Evolutionary conservation across 2,888 invertebrate genomes (phyloP), one percentile per base, ranked within the genome.

Genomic region (Alitta virens): DNA sequence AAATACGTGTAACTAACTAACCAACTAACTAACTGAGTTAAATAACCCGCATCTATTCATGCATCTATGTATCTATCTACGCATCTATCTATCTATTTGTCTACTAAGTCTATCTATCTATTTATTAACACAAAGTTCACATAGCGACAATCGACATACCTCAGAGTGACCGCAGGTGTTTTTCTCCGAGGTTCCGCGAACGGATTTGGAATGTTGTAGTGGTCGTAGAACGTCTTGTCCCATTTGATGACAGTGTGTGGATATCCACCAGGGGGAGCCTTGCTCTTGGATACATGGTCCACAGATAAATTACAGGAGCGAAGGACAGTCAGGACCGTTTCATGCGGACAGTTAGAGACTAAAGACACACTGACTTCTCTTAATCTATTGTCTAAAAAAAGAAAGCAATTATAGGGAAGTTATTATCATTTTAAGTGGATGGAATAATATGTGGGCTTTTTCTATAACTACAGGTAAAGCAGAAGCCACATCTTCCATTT

Each of bases 291-390:
- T 5, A 94, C 86, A 83, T 91, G 92, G 50, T 90, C 89, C n/a
- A 94, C 92, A 3, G 94, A 87, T 66, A 95, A 86, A 78, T 91
- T 87, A 83, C 93, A 94, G 33, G 90, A 87, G 78, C 88, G 88
- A 64, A 95, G 84, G 68, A 95, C 87, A 87, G 65, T 84, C 84
- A 24, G 40, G 25, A 54, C 58, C 25, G 33, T 59, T 24, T 40
- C 59, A 3, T 51, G 59, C 2, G 46, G 56, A 55, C 71, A 71
- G 23, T 60, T 66, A 42, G 89, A 87, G 63, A 87, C 87, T 65
- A 94, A 80, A 58, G 87, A 85, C 63, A 94, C 89, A 74, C 88
- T 88, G 0, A 94, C 89, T 59, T 68, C 63, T 53, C 69, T 73
- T 53, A 78, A 73, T 33, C 56, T 40, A 43, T 46, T 46, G n/a